Percentiles rank a stretch among this genome's conserved stretches.
phyloP scores from a whole-genome alignment of 1,140 invertebrate species.

The Thaumetopoea pityocampa region DNA sequence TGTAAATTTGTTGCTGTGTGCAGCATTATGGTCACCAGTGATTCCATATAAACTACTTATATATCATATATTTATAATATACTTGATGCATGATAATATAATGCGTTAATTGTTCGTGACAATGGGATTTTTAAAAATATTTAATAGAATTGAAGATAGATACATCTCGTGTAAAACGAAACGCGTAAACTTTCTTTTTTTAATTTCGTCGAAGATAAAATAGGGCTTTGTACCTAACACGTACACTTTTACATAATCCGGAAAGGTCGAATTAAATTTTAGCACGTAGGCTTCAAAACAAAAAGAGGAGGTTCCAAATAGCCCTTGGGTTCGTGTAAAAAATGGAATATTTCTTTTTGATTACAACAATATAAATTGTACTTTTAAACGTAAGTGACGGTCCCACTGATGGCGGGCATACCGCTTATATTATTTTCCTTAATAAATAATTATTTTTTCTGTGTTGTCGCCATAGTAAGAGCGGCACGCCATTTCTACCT shows the following conservation, averaged over 20 bases:
- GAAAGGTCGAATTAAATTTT: conserved; percentile 70
- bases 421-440: too few species aligned
- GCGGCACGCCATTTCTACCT: too few species aligned
- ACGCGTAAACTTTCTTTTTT: conserved; percentile 10
- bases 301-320: conserved; percentile 51
- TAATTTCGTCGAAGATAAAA: conserved; percentile 21
- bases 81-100: too few species aligned
- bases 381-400: conserved; percentile 32
- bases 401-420: too few species aligned
- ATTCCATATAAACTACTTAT: too few species aligned
- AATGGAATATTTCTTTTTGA: conserved; percentile 75
- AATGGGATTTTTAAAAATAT: too few species aligned
- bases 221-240: conserved; percentile 20
- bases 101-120: too few species aligned
- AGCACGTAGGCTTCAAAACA: conserved; percentile 59
- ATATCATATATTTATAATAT: too few species aligned
- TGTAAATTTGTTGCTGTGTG: too few species aligned
- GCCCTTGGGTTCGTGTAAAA: conserved; percentile 57
- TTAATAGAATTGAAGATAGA: conserved; percentile 8
- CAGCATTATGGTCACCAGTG: too few species aligned
- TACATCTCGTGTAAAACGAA: not conserved
- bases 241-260: conserved; percentile 62
- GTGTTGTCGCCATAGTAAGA: too few species aligned
- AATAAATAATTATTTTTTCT: too few species aligned
- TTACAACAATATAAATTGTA: conserved; percentile 73